These are phyloP conservation scores for Edolisoma coerulescens DNA, from an alignment of 2,113 vertebrate genomes.

Conservation along the genomic window DNA sequence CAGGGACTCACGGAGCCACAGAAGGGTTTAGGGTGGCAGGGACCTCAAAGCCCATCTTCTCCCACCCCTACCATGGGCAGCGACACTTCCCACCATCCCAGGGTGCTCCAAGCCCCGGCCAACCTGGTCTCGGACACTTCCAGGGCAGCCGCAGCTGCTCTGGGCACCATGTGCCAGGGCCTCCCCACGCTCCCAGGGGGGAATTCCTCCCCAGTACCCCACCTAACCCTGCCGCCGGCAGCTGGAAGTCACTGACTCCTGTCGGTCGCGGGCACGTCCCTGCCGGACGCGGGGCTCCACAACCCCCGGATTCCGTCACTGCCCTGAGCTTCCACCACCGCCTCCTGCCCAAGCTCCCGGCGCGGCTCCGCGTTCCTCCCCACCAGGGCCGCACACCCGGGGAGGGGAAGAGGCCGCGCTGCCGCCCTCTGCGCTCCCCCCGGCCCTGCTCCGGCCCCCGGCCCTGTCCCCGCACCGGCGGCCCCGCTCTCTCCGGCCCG, in stretches of 20 bases:
- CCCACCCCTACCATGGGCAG: background rate
- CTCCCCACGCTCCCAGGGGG: fast-evolving
- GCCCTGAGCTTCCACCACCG: background rate
- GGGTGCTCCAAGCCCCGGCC: background rate
- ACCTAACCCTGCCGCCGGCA: background rate
- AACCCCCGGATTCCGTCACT: fast-evolving
- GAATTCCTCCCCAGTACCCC: fast-evolving
- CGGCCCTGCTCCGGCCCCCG: too few species aligned
- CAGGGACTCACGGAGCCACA: fast-evolving
- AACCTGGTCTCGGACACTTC: fast-evolving
- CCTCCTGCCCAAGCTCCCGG: background rate
- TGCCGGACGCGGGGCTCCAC: background rate
- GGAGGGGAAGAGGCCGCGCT: background rate
- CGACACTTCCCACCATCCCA: fast-evolving
- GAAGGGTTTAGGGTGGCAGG: background rate
- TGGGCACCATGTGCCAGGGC: background rate
- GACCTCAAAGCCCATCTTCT: fast-evolving
- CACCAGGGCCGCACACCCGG: background rate
- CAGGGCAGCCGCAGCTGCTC: background rate
- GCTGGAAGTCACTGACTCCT: background rate
- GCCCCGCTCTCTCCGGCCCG: background rate
- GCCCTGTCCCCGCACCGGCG: background rate
- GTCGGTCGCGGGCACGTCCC: background rate
- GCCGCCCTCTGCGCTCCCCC: background rate
- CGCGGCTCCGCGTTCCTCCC: background rate